phyloP scores from a whole-genome alignment of 2,888 invertebrate genomes.

The Rhimphoctona megacephalus region DNA sequence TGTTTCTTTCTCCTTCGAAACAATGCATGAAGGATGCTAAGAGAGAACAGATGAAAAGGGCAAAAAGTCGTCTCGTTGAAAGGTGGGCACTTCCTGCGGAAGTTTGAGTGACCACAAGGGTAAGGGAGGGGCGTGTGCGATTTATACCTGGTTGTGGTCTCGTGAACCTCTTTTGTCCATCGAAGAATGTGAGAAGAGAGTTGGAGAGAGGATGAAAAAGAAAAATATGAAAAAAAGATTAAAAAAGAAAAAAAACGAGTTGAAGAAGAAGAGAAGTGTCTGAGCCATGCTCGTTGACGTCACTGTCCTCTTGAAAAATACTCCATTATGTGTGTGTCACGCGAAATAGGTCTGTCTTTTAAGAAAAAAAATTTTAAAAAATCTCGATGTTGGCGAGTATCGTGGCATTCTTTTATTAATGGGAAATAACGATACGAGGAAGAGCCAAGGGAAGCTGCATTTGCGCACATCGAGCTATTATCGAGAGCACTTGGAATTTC shows the following conservation, averaged over 20 bases:
- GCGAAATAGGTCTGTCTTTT: not conserved
- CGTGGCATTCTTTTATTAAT: slow-evolving; percentile 28
- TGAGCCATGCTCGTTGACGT: slow-evolving; percentile 32
- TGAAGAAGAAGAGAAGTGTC: slow-evolving; percentile 9
- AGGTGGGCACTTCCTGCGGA: slow-evolving; percentile 56
- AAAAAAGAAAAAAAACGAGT: not conserved
- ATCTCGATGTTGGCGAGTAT: not conserved
- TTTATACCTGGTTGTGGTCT: slow-evolving; percentile 42
- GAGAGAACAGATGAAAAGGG: slow-evolving; percentile 2
- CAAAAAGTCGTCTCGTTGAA: not conserved
- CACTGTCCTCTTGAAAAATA: not conserved
- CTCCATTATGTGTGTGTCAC: slow-evolving; percentile 21
- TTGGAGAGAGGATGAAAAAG: not conserved
- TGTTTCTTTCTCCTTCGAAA: not conserved
- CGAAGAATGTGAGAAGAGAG: slow-evolving; percentile 2
- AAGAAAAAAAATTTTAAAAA: not conserved
- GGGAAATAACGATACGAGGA: slow-evolving; percentile 25
- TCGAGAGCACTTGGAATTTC: slow-evolving; percentile 65
- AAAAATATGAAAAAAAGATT: not conserved
- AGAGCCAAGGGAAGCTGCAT: not conserved
- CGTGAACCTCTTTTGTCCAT: slow-evolving; percentile 42
- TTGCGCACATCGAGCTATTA: slow-evolving; percentile 54
- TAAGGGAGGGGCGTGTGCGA: not conserved
- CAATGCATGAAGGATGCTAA: not conserved
- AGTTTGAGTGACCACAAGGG: slow-evolving; percentile 58